Conservation (phyloP, 2,797 vertebrate genomes). For the Psittacula echo region DNA sequence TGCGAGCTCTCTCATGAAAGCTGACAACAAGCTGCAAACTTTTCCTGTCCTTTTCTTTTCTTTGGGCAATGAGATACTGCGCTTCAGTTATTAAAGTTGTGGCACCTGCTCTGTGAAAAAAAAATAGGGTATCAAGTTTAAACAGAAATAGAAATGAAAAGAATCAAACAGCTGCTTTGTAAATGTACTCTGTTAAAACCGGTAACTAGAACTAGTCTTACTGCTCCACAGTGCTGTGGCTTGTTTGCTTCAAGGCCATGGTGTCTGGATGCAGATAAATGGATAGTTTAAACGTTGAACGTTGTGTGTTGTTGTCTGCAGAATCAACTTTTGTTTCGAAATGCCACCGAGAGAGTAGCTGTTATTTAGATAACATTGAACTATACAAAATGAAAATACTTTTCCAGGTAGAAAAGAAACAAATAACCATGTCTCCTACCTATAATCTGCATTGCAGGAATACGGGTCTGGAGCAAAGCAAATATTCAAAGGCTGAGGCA, state of each 20-base stretch:
- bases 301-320: not conserved
- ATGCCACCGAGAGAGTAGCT: not conserved
- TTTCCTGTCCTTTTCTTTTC: not conserved
- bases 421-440: not conserved
- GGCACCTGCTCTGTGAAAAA: not conserved
- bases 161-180: not conserved
- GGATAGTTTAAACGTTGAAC: not conserved
- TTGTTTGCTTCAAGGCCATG: not conserved
- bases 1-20: not conserved
- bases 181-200: constrained; percentile 1
- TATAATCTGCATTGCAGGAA: not conserved
- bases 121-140: constrained; percentile 12
- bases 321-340: not conserved
- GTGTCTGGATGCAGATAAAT: not conserved
- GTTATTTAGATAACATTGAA: not conserved
- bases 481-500: not conserved
- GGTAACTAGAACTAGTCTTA: not conserved
- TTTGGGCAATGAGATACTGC: not conserved
- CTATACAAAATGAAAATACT: not conserved
- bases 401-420: not conserved
- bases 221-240: not conserved
- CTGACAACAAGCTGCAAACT: not conserved
- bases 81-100: not conserved
- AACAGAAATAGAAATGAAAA: not conserved
- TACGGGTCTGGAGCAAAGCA: not conserved